A percentile compares a stretch with the other conserved stretches of the same genome.
phyloP scores from a whole-genome alignment of 2,113 vertebrate genomes.

The Alexandromys fortis region DNA sequence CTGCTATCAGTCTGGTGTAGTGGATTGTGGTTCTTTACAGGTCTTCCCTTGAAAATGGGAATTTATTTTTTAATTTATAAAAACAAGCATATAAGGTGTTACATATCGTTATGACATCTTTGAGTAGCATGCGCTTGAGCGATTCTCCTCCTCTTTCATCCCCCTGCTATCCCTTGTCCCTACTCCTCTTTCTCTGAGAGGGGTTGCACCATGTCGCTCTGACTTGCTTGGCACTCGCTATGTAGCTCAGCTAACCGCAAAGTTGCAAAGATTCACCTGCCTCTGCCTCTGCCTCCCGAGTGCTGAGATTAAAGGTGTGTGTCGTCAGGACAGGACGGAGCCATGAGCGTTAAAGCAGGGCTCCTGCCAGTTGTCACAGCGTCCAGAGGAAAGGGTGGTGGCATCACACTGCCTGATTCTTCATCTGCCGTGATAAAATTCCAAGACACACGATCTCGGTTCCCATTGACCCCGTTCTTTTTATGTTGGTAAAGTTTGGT shows the following conservation, averaged over 20 bases:
- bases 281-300: background rate
- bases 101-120: background rate
- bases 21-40: background rate
- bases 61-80: background rate
- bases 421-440: background rate
- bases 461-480: background rate
- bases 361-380: background rate
- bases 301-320: background rate
- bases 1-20: background rate
- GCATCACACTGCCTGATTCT: background rate
- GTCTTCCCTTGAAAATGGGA: slow-evolving; percentile 13
- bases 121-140: background rate
- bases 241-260: background rate
- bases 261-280: background rate
- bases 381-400: background rate
- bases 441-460: background rate
- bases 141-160: too few species aligned
- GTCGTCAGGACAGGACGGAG: background rate
- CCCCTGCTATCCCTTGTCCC: background rate
- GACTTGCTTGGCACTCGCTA: background rate
- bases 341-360: background rate
- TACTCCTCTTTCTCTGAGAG: background rate
- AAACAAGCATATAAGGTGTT: background rate
- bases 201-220: too few species aligned
- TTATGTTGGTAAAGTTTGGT: background rate